A percentile compares a stretch with the other conserved stretches of the same genome.
These are phyloP conservation scores for Phallusia fumigata DNA, from an alignment of 23 tunicate species.

Conservation along the genomic window DNA sequence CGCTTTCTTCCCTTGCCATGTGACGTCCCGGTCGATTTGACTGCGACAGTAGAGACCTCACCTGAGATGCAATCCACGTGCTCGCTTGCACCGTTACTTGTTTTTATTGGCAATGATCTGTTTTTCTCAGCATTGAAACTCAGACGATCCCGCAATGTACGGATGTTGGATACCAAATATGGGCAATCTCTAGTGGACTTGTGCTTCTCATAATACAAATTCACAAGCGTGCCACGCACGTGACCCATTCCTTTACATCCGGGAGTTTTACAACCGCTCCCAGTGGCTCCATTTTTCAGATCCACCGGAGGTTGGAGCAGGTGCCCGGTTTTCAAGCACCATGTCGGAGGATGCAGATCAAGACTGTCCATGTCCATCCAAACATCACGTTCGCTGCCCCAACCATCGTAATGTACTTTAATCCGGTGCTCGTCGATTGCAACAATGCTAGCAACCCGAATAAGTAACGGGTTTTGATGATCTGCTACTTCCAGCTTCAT, in stretches of 20 bases:
- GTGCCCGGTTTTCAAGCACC: slow-evolving; percentile 40
- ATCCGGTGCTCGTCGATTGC: slow-evolving; percentile 41
- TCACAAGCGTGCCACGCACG: slow-evolving; percentile 9
- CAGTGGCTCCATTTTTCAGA: neutral
- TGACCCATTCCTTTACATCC: slow-evolving; percentile 72
- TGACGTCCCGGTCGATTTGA: neutral
- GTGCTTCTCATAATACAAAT: slow-evolving; percentile 31
- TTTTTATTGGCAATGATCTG: no score
- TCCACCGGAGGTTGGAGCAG: slow-evolving; percentile 43
- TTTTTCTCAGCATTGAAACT: neutral
- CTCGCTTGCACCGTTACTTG: neutral
- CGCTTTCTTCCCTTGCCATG: neutral
- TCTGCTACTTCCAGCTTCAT: slow-evolving; percentile 80
- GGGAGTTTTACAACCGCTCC: slow-evolving; percentile 41
- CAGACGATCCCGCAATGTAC: neutral
- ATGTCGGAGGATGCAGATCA: slow-evolving; percentile 63
- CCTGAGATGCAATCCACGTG: neutral
- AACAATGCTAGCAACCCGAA: slow-evolving; percentile 59
- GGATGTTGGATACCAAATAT: slow-evolving; percentile 7
- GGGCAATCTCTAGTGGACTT: slow-evolving; percentile 73
- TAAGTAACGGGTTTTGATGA: slow-evolving; percentile 41
- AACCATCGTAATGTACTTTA: slow-evolving; percentile 71
- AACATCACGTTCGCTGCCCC: slow-evolving; percentile 47
- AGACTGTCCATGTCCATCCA: slow-evolving; percentile 52
- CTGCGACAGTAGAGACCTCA: neutral